Evolutionary conservation across 2,888 invertebrate genomes (phyloP).

Genomic region (Acanthosoma haemorrhoidale): DNA sequence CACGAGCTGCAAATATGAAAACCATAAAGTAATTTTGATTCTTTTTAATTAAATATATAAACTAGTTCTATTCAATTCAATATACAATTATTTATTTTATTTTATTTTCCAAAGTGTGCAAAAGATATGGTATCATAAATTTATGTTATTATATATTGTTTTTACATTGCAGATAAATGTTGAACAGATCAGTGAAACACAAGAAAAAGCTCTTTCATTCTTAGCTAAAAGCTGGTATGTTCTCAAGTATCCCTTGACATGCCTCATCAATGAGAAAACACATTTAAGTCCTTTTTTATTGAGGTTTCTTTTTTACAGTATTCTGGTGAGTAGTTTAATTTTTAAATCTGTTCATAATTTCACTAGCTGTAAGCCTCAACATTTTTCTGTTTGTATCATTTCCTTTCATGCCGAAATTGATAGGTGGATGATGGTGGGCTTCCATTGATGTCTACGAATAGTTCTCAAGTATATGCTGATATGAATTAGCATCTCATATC

Average conservation of each 20-base stretch:
- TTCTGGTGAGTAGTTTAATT: conserved; percentile 11
- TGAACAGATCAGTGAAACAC: neutral
- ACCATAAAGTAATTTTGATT: neutral
- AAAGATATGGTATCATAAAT: no score
- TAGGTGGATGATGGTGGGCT: no score
- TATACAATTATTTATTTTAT: neutral
- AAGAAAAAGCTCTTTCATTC: conserved; percentile 10
- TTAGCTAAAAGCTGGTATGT: conserved; percentile 11
- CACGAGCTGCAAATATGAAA: neutral
- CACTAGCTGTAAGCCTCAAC: no score
- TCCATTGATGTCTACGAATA: no score
- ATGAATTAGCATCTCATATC: no score
- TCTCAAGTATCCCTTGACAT: neutral
- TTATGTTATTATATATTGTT: no score
- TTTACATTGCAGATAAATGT: neutral
- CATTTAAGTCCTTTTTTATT: conserved; percentile 3
- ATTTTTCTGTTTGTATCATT: no score
- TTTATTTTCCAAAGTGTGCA: neutral
- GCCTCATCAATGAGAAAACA: neutral
- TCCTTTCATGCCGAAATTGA: no score
- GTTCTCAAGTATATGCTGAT: no score
- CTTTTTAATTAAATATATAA: neutral
- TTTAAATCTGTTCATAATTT: no score
- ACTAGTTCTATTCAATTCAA: neutral
- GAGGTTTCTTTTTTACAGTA: conserved; percentile 13